phyloP scores from a whole-genome alignment of 92 coral and sea anemone species.

The Zoanthus solanderi region DNA sequence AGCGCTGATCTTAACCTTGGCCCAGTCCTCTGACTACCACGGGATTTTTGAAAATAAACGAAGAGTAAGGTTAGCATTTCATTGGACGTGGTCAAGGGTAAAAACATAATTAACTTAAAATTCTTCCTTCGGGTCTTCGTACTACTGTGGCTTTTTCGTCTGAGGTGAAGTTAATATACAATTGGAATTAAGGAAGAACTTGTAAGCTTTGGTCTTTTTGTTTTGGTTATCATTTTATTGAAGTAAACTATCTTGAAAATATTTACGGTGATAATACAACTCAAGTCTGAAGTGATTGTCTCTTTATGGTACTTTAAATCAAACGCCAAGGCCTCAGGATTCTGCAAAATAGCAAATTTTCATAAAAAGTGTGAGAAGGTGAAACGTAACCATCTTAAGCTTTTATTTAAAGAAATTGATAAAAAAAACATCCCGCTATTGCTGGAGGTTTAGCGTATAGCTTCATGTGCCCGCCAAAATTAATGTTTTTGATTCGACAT shows the following conservation, averaged over 20 bases:
- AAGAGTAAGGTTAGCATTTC: background rate
- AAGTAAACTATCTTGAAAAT: background rate
- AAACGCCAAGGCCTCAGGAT: background rate
- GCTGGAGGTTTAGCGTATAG: no score
- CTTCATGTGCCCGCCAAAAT: no score
- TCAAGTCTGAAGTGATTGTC: background rate
- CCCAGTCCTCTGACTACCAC: background rate
- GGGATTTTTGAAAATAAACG: no score
- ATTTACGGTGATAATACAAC: background rate
- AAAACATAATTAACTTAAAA: no score
- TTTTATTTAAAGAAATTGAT: no score
- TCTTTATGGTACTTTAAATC: background rate
- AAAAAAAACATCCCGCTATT: no score
- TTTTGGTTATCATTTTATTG: background rate
- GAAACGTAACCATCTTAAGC: no score
- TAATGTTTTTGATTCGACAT: no score
- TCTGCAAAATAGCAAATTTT: background rate
- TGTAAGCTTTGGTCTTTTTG: background rate
- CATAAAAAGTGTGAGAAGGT: background rate
- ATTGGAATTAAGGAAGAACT: background rate
- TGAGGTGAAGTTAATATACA: background rate
- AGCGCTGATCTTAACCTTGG: background rate
- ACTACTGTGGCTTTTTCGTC: background rate
- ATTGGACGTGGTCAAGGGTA: background rate
- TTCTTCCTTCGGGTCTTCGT: background rate